Base-by-base conservation (phyloP, 2,113 vertebrate species). In the Heterotis niloticus region DNA sequence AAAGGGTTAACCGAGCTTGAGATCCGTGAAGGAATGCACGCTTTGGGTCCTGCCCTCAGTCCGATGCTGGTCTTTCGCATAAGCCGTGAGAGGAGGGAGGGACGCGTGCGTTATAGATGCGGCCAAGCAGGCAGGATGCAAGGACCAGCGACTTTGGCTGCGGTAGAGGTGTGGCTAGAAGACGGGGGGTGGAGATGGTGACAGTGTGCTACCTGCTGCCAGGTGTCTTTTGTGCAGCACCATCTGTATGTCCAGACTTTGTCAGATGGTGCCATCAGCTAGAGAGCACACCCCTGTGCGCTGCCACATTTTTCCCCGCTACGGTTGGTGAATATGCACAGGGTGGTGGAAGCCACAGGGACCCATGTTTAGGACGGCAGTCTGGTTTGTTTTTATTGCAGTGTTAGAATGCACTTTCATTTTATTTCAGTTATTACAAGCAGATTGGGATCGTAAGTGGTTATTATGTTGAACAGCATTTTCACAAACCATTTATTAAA, bases 161-260 rank as follows among this genome's bases (percentile, higher is more conserved):
- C 16, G 64, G 20, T 16, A 16, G 20, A 10, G 20, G 64, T 17
- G 13, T 20, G 2, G 59, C 20, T 2, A 11, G 3, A n/a, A n/a
- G n/a, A 10, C 14, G 59, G 29, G 12, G 62, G n/a, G 12, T 11
- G 28, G 18, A 26, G 57, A 14, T 34, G 16, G 26, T 5, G 26
- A 34, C 51, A 24, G 10, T 18, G 76, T 68, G 65, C 54, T 71
- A 34, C 68, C 65, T 17, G 18, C n/a, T 11, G 11, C 20, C 67
- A 82, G 76, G 52, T 14, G 57, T 51, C 24, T 70, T 71, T 67
- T 26, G 54, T 5, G 59, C 75, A n/a, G 54, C 26, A 60, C 78
- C 70, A 67, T 80, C 77, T 80, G 75, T 76, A 79, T 28, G 62
- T 44, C 44, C 28, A 64, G 62, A 81, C 74, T 78, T 73, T 67